Conservation (phyloP, 1,140 invertebrate species). For the Hestina assimilis region DNA sequence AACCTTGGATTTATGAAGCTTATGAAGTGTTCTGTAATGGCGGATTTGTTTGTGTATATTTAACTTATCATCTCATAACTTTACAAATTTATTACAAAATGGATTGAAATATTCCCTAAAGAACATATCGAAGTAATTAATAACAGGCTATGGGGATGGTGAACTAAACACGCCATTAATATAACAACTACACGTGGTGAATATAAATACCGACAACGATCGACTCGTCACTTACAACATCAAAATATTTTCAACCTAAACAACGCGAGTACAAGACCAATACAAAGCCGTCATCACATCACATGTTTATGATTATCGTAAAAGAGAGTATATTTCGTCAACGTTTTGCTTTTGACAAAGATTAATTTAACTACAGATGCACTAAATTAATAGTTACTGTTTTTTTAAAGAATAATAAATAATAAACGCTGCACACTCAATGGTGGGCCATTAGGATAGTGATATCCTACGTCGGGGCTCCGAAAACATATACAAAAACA, state of each 20-base stretch:
- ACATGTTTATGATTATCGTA: slow-evolving; percentile 51
- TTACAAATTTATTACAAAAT: not conserved
- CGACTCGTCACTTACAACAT: not conserved
- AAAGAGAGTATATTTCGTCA: slow-evolving; percentile 47
- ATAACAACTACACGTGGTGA: slow-evolving; percentile 5
- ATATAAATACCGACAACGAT: not conserved
- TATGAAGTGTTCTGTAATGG: no score
- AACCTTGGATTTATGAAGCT: no score
- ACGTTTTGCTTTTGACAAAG: slow-evolving; percentile 25
- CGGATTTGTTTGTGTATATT: no score
- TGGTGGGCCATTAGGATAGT: no score
- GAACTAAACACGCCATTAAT: not conserved
- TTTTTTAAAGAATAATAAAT: no score
- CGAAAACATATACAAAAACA: no score
- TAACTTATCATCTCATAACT: not conserved
- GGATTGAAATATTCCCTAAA: not conserved
- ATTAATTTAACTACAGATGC: not conserved
- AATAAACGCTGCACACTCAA: no score
- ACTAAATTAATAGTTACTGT: no score
- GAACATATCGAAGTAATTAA: slow-evolving; percentile 1
- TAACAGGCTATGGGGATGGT: not conserved
- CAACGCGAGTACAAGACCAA: slow-evolving; percentile 28
- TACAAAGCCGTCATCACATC: slow-evolving; percentile 43
- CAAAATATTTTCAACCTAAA: slow-evolving; percentile 8
- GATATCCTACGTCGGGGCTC: no score